Percentiles rank a stretch among this genome's conserved stretches.
These are phyloP conservation scores for Acipenser transmontanus DNA, from an alignment of 2,797 vertebrate genomes.

Conservation along the genomic window DNA sequence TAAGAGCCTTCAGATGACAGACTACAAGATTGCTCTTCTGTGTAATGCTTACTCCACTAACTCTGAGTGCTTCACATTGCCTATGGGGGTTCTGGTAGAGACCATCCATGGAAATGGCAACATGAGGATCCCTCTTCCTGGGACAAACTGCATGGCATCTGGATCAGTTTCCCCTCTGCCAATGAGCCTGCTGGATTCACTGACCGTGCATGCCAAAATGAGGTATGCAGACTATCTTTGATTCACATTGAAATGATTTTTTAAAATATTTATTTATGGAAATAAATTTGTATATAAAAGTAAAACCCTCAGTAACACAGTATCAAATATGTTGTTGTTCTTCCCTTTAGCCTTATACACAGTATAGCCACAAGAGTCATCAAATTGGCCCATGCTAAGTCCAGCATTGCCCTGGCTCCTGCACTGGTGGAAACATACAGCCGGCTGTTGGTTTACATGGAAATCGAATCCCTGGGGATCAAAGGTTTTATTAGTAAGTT, in stretches of 20 bases:
- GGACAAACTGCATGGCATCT: slow-evolving; percentile 87
- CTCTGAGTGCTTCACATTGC: slow-evolving; percentile 93
- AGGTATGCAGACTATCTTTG: slow-evolving; percentile 57
- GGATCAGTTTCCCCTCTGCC: slow-evolving; percentile 87
- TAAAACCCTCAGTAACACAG: background rate
- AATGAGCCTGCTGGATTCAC: slow-evolving; percentile 95
- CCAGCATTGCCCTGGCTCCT: slow-evolving; percentile 85
- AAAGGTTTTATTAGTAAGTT: slow-evolving; percentile 98
- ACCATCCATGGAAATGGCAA: slow-evolving; percentile 95
- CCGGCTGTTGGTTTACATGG: slow-evolving; percentile 95
- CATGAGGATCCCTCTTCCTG: slow-evolving; percentile 83
- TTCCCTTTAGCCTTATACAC: slow-evolving; percentile 78
- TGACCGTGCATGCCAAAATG: slow-evolving; percentile 98
- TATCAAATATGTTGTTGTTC: background rate
- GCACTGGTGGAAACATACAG: slow-evolving; percentile 97
- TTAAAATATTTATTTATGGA: background rate
- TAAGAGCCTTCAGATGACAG: slow-evolving; percentile 92
- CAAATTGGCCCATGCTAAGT: slow-evolving; percentile 94
- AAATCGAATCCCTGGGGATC: slow-evolving; percentile 97
- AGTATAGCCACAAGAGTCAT: slow-evolving; percentile 97
- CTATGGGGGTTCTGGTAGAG: slow-evolving; percentile 95
- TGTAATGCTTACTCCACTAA: slow-evolving; percentile 98
- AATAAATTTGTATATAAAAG: background rate
- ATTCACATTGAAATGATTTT: background rate
- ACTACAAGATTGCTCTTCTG: slow-evolving; percentile 95